phyloP scores from a whole-genome alignment of 92 coral and sea anemone genomes.

The Phenganax subtilis region DNA sequence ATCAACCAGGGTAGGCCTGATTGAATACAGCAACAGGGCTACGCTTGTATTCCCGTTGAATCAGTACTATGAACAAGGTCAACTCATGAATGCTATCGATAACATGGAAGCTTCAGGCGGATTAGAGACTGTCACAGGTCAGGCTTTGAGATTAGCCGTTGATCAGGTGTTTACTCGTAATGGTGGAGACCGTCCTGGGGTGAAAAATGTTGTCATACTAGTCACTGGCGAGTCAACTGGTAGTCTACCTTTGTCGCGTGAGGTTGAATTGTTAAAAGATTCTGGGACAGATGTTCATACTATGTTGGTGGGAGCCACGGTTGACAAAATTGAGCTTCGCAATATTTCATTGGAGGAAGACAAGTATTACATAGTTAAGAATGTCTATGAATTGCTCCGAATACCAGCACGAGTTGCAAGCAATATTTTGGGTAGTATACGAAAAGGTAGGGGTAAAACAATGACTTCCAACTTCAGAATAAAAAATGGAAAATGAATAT shows the following conservation, averaged over 20 bases:
- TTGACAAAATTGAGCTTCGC: constrained; percentile 52
- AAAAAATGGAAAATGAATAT: too few relatives aligned
- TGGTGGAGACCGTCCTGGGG: constrained; percentile 56
- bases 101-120: constrained; percentile 28
- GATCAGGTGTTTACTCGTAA: constrained; percentile 35
- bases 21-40: constrained; percentile 40
- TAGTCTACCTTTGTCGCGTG: constrained; percentile 45
- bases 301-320: constrained; percentile 53
- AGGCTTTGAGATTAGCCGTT: constrained; percentile 18
- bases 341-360: constrained; percentile 19
- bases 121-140: constrained; percentile 24
- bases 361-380: constrained; percentile 13
- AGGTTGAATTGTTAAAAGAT: constrained; percentile 59
- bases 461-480: too few relatives aligned
- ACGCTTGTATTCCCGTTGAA: constrained; percentile 33
- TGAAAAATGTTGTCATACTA: constrained; percentile 61
- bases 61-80: constrained; percentile 19
- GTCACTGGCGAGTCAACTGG: constrained; percentile 66
- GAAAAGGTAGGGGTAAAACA: not conserved
- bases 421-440: constrained; percentile 11
- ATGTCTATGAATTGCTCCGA: constrained; percentile 28
- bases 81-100: constrained; percentile 27
- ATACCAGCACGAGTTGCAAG: constrained; percentile 22
- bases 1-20: constrained; percentile 32
- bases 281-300: constrained; percentile 59